Conservation (phyloP, 2,797 vertebrate species). For the Typhlichthys subterraneus region DNA sequence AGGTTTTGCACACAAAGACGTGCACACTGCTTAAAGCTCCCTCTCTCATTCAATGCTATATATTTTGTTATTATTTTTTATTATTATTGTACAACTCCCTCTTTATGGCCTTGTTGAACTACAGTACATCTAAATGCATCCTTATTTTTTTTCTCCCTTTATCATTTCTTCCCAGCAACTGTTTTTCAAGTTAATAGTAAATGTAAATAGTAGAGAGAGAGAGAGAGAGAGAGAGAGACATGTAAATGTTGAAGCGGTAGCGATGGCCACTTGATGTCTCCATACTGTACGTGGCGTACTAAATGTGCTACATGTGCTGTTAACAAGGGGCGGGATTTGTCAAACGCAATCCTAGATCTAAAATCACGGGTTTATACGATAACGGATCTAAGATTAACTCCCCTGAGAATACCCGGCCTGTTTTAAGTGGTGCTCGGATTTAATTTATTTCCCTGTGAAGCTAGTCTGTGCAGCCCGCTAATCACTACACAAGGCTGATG, state of each 20-base stretch:
- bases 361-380: too few relatives aligned
- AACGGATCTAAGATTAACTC: constrained; percentile 19
- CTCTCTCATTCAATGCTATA: too few relatives aligned
- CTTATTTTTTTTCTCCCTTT: not conserved
- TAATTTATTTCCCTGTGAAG: constrained; percentile 32
- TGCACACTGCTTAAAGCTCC: too few relatives aligned
- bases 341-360: too few relatives aligned
- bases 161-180: not conserved
- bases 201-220: constrained; percentile 28
- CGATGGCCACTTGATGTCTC: constrained; percentile 47
- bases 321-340: too few relatives aligned
- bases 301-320: constrained; percentile 10
- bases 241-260: constrained; percentile 39
- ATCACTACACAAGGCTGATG: not conserved
- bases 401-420: not conserved
- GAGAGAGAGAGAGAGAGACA: too few relatives aligned
- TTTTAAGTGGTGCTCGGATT: constrained; percentile 17
- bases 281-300: constrained; percentile 17
- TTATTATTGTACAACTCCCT: too few relatives aligned
- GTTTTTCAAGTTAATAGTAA: constrained; percentile 12
- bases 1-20: too few relatives aligned
- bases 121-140: constrained; percentile 19
- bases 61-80: too few relatives aligned
- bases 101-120: constrained; percentile 48
- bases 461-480: not conserved